phyloP scores from a whole-genome alignment of 2,888 invertebrate genomes.

The Hydrotaea cyrtoneurina region DNA sequence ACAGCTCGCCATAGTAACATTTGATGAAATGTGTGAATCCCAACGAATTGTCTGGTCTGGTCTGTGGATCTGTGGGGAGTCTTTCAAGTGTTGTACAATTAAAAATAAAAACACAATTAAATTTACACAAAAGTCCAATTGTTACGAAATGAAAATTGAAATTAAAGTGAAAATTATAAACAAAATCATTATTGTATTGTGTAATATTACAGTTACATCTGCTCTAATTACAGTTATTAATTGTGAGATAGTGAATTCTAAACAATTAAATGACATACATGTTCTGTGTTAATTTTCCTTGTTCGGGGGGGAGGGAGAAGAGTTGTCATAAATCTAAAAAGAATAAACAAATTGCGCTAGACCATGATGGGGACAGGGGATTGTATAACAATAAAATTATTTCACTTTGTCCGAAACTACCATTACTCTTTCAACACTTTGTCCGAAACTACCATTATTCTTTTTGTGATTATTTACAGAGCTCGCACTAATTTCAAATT shows the following conservation, averaged over 20 bases:
- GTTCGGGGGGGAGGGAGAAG: neutral
- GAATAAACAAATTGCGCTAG: neutral
- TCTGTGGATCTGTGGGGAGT: neutral
- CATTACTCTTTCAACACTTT: no score
- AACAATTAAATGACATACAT: neutral
- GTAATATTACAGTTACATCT: neutral
- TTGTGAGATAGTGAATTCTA: neutral
- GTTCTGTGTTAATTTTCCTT: neutral
- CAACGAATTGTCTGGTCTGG: constrained; percentile 15
- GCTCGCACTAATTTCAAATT: neutral
- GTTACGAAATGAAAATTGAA: neutral
- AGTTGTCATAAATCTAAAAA: neutral
- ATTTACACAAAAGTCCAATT: constrained; percentile 20
- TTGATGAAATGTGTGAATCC: neutral
- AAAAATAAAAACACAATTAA: constrained; percentile 16
- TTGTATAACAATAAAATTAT: no score
- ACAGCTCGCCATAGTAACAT: constrained; percentile 8
- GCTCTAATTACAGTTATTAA: constrained; percentile 28
- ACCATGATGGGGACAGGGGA: no score
- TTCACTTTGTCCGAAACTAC: no score
- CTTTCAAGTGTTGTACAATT: constrained; percentile 8
- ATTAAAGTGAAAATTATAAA: neutral
- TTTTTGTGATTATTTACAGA: no score
- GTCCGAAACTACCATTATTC: no score
- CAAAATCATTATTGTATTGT: neutral